Evolutionary conservation across 2,888 invertebrate species (phyloP), one percentile per base, ranked within the genome.

Genomic region (Hartigia nigra): DNA sequence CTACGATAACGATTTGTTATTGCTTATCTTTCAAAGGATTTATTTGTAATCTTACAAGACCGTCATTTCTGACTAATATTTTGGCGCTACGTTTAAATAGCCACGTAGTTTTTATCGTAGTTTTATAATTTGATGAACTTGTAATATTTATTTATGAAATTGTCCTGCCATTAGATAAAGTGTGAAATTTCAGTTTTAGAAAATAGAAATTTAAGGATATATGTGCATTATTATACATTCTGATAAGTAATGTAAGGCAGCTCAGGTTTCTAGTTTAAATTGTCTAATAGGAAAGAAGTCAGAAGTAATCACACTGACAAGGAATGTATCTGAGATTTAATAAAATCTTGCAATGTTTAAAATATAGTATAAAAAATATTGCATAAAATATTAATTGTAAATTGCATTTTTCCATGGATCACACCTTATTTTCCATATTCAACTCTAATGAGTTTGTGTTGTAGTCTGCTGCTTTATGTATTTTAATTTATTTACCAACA

Each of bases 401-500:
- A 23, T 55, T 1, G 2, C 9, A 55, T 55, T 55, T 55, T 55
- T 55, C 9, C 23, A 55, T 23, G 23, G 55, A 39, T 14, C 39
- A 39, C 14, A 39, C 14, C 23, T 2, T 23, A 55, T 55, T 23
- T 23, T 23, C 55, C 9, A 9, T 55, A 1, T 23, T 23, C 9
- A 55, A 55, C 9, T 55, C 4, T 23, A 0, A 0, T 23, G 23
- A 55, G 14, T 9, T 23, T 9, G 23, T 23, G 9, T 55, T 55
- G 23, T 23, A 55, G 55, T 55, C 23, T 55, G 9, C 14, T 5
- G 55, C 23, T 5, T 23, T 55, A 9, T 23, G 2, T 55, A 23
- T 23, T 55, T 55, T 23, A 55, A 14, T 23, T 55, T 55, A 74
- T 70, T 93, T 89, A 96, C 96, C 96, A 96, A 89, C 94, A 94